A percentile compares a stretch with the other conserved stretches of the same genome.
phyloP scores from a whole-genome alignment of 2,888 invertebrate genomes.

The Caenorhabditis auriculariae region DNA sequence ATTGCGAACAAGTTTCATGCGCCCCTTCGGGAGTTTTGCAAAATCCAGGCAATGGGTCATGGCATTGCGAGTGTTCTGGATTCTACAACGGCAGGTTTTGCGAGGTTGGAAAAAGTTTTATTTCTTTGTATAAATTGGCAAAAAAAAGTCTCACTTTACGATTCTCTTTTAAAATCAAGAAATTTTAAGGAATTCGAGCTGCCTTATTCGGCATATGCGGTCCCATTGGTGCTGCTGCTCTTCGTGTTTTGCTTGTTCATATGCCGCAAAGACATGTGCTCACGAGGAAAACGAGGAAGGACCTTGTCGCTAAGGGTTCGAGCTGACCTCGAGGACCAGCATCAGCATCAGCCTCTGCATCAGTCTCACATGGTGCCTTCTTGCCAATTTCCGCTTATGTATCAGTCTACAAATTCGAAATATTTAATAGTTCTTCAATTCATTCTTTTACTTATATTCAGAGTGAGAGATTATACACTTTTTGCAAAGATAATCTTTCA shows the following conservation, averaged over 20 bases:
- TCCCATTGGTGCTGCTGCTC: conserved; percentile 40
- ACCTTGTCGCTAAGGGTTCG: not conserved
- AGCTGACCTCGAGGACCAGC: not conserved
- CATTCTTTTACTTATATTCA: too few species aligned
- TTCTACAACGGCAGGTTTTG: conserved; percentile 36
- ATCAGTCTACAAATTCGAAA: too few species aligned
- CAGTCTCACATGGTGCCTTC: too few species aligned
- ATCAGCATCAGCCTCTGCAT: too few species aligned
- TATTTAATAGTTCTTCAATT: too few species aligned
- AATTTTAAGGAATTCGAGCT: conserved; percentile 10
- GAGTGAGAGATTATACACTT: too few species aligned
- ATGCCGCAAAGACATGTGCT: conserved; percentile 54
- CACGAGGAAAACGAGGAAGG: conserved; percentile 18
- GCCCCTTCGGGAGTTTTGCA: conserved; percentile 39
- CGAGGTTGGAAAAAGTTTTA: conserved; percentile 24
- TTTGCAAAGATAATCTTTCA: too few species aligned
- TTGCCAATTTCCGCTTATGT: too few species aligned
- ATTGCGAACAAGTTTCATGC: conserved; percentile 54
- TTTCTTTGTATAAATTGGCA: not conserved
- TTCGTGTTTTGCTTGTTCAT: conserved; percentile 51
- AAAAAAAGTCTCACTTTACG: not conserved
- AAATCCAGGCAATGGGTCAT: conserved; percentile 20
- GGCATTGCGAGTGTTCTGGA: conserved; percentile 45
- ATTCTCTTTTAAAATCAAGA: not conserved
- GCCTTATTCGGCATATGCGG: conserved; percentile 22